Evolutionary conservation across 2,888 invertebrate genomes (phyloP), one percentile per base, ranked within the genome.

Genomic region (Augiades crinisus): DNA sequence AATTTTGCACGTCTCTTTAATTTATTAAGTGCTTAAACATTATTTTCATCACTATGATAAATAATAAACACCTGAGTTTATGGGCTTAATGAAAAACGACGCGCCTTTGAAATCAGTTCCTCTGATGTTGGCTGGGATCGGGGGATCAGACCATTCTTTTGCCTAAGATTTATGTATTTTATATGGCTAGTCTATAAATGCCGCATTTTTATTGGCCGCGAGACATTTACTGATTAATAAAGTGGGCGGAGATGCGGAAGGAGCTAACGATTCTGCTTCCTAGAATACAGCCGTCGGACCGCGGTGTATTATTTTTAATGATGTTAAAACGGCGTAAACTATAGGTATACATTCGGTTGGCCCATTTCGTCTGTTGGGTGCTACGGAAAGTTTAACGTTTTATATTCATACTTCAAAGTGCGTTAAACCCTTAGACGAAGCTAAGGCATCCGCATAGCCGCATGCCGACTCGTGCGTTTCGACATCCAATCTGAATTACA

Each of bases 141-240:
- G 56, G 62, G 61, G 74, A 59, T 61, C 54, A 47, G 54, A 54
- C 78, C 73, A 82, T 86, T 85, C 80, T 83, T 85, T 78, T 70
- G 67, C 70, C 55, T 65, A 61, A 72, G 74, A 87, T 87, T 86
- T 85, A 86, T 86, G 79, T 69, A 69, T 78, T 82, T 80, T 82
- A 81, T 79, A 81, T 78, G 75, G 72, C 70, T 65, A 73, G 78
- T 81, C 83, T 84, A 87, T 88, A 85, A 87, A 86, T 73, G 85
- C 77, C 78, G 68, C 68, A 67, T 71, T 85, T 87, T 86, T 87
- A 88, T 81, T 77, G 75, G 77, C 78, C 72, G 77, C 75, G 76
- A 78, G 86, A 86, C 83, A 74, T 84, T 88, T 78, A 84, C 77
- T 82, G 83, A 84, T 87, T 84, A 81, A 85, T 86, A 85, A 84